Evolutionary conservation across 2,888 invertebrate genomes (phyloP).

Genomic region (Nemoura dubitans): DNA sequence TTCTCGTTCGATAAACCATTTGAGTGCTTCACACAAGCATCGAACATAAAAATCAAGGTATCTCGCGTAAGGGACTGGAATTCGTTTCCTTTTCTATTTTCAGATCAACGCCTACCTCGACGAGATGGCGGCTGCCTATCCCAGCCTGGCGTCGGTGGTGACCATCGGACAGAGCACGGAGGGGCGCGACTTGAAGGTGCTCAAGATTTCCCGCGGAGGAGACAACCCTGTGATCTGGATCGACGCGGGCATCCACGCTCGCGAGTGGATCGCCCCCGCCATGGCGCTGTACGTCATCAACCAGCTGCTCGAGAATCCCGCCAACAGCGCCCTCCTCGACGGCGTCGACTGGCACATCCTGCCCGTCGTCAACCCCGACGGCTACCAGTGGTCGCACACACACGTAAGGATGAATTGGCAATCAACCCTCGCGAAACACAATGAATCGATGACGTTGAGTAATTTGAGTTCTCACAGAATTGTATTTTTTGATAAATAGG

Average conservation of each 20-base stretch:
- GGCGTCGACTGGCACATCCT: constrained; percentile 73
- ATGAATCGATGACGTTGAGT: no score
- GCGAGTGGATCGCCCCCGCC: constrained; percentile 74
- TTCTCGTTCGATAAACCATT: no score
- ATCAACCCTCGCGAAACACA: no score
- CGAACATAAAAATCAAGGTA: no score
- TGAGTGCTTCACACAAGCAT: no score
- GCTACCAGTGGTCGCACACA: constrained; percentile 69
- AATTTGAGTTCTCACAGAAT: no score
- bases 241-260: constrained; percentile 64
- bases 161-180: constrained; percentile 69
- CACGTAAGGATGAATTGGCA: constrained; percentile 57
- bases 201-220: constrained; percentile 67
- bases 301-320: constrained; percentile 67
- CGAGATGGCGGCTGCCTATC: constrained; percentile 62
- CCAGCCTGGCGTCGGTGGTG: constrained; percentile 64
- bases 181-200: constrained; percentile 66
- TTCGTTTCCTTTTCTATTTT: no score
- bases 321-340: constrained; percentile 66
- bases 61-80: no score
- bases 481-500: constrained; percentile 58
- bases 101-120: constrained; percentile 66
- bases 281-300: constrained; percentile 68
- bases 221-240: constrained; percentile 33
- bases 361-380: constrained; percentile 77